Conservation (phyloP, 2,113 vertebrate species). For the Erythrolamprus reginae region DNA sequence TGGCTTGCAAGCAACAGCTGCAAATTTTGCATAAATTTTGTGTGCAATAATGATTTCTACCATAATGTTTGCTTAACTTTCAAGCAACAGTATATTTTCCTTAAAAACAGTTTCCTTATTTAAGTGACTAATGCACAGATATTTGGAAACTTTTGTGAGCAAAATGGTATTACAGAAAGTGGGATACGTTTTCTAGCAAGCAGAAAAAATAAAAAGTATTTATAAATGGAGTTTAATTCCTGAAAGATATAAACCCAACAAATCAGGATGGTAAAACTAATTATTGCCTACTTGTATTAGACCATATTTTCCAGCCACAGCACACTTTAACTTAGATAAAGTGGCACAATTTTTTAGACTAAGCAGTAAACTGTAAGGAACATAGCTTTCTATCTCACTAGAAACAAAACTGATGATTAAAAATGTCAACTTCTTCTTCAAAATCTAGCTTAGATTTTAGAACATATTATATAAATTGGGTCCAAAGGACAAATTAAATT, state of each 20-base stretch:
- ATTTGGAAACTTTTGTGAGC: not conserved
- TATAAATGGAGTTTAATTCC: not conserved
- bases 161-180: not conserved
- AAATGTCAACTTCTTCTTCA: not conserved
- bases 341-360: not conserved
- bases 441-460: not conserved
- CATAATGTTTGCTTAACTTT: not conserved
- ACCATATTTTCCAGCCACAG: not conserved
- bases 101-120: not conserved
- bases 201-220: not conserved
- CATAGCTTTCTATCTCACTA: not conserved
- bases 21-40: not conserved
- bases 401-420: not conserved
- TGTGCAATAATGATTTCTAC: not conserved
- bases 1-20: not conserved
- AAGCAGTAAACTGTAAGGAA: not conserved
- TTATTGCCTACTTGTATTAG: not conserved
- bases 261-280: not conserved
- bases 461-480: not conserved
- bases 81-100: not conserved
- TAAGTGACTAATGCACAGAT: not conserved
- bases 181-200: not conserved
- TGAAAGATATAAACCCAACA: not conserved
- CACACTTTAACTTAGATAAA: not conserved
- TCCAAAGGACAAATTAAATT: slow-evolving; percentile 18